Evolutionary conservation across 2,113 vertebrate species (phyloP).

Genomic region (Enhydra lutris): DNA sequence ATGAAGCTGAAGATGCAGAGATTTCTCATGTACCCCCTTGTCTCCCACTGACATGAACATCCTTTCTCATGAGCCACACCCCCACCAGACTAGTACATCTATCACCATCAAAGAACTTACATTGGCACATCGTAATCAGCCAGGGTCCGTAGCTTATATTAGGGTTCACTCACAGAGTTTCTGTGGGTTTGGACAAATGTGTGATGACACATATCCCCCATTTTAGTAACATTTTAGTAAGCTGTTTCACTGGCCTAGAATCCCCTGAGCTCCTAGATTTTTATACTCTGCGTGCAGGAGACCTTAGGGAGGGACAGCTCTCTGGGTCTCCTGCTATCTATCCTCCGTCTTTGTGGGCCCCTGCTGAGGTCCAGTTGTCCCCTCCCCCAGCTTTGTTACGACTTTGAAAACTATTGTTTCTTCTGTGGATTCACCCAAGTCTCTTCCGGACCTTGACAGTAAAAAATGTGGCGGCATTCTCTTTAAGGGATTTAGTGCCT

Average conservation of each 20-base stretch:
- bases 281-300: neutral
- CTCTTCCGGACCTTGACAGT: neutral
- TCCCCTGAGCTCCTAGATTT: neutral
- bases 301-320: neutral
- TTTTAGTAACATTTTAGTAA: neutral
- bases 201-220: neutral
- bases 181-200: neutral
- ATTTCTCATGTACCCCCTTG: neutral
- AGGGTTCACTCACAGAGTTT: neutral
- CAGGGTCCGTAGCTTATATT: neutral
- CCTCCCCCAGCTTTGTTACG: neutral
- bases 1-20: neutral
- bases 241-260: neutral
- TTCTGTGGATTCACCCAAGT: neutral
- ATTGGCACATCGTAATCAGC: neutral
- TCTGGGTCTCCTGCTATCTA: neutral
- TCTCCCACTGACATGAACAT: neutral
- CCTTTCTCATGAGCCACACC: neutral
- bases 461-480: neutral
- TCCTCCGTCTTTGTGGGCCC: neutral
- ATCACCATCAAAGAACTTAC: neutral
- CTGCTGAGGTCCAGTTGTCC: neutral
- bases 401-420: neutral
- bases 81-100: neutral
- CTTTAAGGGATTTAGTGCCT: neutral